Conservation (phyloP, 2,888 invertebrate genomes). For the Lasioglossum vierecki region DNA sequence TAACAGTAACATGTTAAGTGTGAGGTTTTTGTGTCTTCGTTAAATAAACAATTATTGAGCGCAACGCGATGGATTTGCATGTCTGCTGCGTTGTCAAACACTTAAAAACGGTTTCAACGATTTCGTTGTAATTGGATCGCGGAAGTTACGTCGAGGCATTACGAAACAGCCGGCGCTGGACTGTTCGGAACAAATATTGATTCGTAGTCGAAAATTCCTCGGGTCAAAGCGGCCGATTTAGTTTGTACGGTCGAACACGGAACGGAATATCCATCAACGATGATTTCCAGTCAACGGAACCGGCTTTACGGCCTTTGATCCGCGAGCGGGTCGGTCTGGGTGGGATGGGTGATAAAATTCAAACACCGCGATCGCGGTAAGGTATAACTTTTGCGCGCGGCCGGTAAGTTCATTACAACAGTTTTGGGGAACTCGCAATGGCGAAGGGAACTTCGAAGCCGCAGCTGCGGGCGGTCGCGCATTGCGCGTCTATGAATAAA, state of each 20-base stretch:
- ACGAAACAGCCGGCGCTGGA: neutral
- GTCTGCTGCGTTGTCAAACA: neutral
- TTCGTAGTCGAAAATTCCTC: conserved; percentile 2
- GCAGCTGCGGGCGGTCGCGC: conserved; percentile 65
- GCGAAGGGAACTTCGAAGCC: conserved; percentile 56
- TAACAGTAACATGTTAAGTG: neutral
- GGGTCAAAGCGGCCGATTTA: conserved; percentile 12
- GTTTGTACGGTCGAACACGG: conserved; percentile 8
- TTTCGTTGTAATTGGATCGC: neutral
- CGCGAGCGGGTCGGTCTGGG: neutral
- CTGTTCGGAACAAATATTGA: conserved; percentile 7
- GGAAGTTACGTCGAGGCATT: neutral
- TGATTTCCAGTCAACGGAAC: conserved; percentile 41
- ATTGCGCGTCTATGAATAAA: conserved; percentile 78
- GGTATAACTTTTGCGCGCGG: conserved; percentile 61
- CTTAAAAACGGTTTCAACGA: neutral
- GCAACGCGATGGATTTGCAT: neutral
- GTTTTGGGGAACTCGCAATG: conserved; percentile 52
- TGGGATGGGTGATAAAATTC: conserved; percentile 12
- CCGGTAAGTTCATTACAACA: conserved; percentile 69
- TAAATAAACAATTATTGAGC: neutral
- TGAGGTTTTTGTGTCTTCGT: neutral
- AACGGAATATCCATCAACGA: conserved; percentile 40
- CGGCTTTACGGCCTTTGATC: conserved; percentile 26
- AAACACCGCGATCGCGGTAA: conserved; percentile 10